Conservation (phyloP, 2,888 invertebrate species). For the Linnaemya vulpina region DNA sequence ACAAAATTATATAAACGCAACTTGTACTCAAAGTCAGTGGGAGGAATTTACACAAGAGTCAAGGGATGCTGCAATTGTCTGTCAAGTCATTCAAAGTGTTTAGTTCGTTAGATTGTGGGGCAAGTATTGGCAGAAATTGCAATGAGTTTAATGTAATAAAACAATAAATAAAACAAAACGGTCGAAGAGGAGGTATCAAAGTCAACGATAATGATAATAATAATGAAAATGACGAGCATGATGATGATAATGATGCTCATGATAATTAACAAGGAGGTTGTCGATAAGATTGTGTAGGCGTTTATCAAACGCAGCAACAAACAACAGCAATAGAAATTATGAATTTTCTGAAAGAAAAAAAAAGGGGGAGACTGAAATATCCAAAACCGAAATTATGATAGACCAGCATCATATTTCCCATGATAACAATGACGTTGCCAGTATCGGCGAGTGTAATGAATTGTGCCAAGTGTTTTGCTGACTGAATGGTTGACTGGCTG, state of each 20-base stretch:
- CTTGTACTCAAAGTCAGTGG: background rate
- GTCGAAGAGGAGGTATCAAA: constrained; percentile 56
- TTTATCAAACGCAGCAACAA: constrained; percentile 39
- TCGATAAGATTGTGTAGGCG: constrained; percentile 66
- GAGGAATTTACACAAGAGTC: constrained; percentile 19
- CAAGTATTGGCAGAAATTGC: constrained; percentile 43
- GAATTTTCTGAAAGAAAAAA: constrained; percentile 15
- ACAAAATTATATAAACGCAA: constrained; percentile 13
- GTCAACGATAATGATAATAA: constrained; percentile 59
- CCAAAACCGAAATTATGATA: constrained; percentile 55
- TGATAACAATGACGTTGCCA: constrained; percentile 53
- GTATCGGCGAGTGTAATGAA: constrained; percentile 65
- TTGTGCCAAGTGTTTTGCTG: constrained; percentile 48
- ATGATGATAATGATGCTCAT: constrained; percentile 23
- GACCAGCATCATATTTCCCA: constrained; percentile 64
- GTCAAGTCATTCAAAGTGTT: constrained; percentile 52
- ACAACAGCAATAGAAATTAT: constrained; percentile 47
- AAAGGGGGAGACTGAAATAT: constrained; percentile 23
- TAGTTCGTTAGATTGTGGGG: constrained; percentile 3
- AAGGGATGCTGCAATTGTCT: constrained; percentile 57
- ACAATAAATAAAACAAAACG: constrained; percentile 56
- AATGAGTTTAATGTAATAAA: constrained; percentile 66
- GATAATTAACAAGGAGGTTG: constrained; percentile 59
- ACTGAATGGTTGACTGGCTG: no score
- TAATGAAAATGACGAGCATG: constrained; percentile 46